phyloP scores from a whole-genome alignment of 2,797 vertebrate species.

The Phrynocephalus vlangalii region DNA sequence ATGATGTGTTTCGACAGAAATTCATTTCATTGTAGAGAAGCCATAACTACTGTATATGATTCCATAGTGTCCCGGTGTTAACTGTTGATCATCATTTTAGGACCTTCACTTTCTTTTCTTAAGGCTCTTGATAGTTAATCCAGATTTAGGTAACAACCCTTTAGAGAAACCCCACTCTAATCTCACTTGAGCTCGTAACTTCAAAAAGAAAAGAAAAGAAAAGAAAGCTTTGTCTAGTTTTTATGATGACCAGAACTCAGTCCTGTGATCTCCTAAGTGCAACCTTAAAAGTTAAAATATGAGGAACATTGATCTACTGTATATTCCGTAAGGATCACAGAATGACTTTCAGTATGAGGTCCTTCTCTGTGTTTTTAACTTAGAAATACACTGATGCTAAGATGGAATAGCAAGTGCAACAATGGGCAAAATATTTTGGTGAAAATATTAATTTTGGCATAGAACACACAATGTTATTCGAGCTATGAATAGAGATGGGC shows the following conservation, averaged over 20 bases:
- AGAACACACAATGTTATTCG: too few species aligned
- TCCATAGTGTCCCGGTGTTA: neutral
- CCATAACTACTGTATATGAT: too few species aligned
- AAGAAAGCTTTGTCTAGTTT: neutral
- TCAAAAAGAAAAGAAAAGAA: neutral
- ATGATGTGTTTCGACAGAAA: neutral
- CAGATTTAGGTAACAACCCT: neutral
- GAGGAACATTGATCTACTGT: neutral
- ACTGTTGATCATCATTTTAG: neutral
- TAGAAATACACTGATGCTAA: slow-evolving; percentile 5
- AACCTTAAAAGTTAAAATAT: neutral
- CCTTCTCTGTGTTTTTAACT: neutral
- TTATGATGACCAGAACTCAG: neutral
- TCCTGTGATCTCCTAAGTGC: neutral
- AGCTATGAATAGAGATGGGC: too few species aligned
- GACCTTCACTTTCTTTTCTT: neutral
- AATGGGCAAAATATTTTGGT: neutral
- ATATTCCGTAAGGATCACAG: slow-evolving; percentile 2
- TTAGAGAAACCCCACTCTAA: neutral
- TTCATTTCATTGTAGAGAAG: neutral
- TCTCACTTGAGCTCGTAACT: neutral
- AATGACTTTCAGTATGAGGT: neutral
- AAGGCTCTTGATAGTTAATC: neutral
- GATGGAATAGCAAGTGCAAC: neutral
- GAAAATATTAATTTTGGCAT: neutral